These are phyloP conservation scores for Vicugna pacos DNA, from an alignment of 2,113 vertebrate species.

Conservation along the genomic window DNA sequence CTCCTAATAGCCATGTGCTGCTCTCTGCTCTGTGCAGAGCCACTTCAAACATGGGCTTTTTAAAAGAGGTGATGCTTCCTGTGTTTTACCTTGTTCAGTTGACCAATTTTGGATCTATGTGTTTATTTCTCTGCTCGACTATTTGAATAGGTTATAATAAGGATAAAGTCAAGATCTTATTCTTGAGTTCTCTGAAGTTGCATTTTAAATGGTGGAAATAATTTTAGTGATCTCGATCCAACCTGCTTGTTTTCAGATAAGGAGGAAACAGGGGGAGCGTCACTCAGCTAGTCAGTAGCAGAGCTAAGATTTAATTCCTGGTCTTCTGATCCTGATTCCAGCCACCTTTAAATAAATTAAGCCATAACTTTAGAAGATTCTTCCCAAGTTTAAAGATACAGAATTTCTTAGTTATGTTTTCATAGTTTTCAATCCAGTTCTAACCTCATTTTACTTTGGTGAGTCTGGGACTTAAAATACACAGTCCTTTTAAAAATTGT, in stretches of 20 bases:
- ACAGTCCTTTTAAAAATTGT: neutral
- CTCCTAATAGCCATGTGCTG: slow-evolving; percentile 29
- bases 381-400: slow-evolving; percentile 50
- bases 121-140: slow-evolving; percentile 29
- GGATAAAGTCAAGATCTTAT: neutral
- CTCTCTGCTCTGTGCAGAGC: neutral
- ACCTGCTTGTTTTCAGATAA: neutral
- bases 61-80: neutral
- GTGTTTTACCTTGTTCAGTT: slow-evolving; percentile 40
- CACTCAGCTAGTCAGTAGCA: neutral
- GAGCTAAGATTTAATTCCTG: neutral
- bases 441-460: slow-evolving; percentile 42
- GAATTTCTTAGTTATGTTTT: slow-evolving; percentile 50
- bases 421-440: slow-evolving; percentile 12
- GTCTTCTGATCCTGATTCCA: neutral
- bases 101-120: neutral
- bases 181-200: neutral
- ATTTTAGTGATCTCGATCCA: neutral
- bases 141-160: slow-evolving; percentile 46
- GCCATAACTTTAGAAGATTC: neutral
- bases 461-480: slow-evolving; percentile 41
- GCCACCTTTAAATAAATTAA: neutral
- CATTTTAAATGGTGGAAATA: slow-evolving; percentile 7
- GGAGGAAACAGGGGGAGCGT: neutral
- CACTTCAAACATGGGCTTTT: neutral